Base-by-base conservation (phyloP, 2,797 vertebrate species). In the Poeciliopsis presidionis region DNA sequence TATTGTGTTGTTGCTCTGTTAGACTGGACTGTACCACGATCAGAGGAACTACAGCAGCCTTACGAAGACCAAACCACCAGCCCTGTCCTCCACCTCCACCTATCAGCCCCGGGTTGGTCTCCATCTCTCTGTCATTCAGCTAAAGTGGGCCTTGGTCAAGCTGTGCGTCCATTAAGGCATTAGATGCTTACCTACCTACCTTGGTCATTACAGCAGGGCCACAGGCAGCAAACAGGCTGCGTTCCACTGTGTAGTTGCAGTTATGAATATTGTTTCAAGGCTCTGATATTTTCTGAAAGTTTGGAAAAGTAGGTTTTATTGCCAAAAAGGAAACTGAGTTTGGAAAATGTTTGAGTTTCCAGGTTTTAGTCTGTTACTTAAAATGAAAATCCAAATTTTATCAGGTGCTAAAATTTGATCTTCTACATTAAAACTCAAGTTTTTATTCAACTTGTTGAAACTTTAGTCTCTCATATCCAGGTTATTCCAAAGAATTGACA, bases 11-110 rank as follows among this genome's bases (percentile, higher is more conserved):
- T 81, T 88, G 46, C 87, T 84, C 70, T 90, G 93, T 88, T 95
- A 99, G 97, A 96, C 95, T 89, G 98, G 97, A 94, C 93, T 97
- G 87, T 98, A 98, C 95, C 96, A 96, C 73, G 97, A 98, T 96
- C 96, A 97, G 90, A 98, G 97, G 96, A 99, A 96, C 92, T 98
- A 97, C 94, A 96, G 90, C 96, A 98, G 96, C 94, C 95, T 99
- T 91, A 95, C 91, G 92, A 96, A 94, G 92, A 96, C 95, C 95
- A 99, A 97, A 95, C 91, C 95, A 46, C 72, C 88, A 73, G 90
- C 96, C 83, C 77, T 91, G 85, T 85, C 87, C 78, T 89, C 94
- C 78, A 87, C 90, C 45, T 95, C 94, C 81, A 88, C 91, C 84
- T 95, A 95, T 94, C 94, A 93, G 86, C 93, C 95, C 67, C 93